phyloP scores from a whole-genome alignment of 2,113 vertebrate species.

The Osmerus eperlanus region DNA sequence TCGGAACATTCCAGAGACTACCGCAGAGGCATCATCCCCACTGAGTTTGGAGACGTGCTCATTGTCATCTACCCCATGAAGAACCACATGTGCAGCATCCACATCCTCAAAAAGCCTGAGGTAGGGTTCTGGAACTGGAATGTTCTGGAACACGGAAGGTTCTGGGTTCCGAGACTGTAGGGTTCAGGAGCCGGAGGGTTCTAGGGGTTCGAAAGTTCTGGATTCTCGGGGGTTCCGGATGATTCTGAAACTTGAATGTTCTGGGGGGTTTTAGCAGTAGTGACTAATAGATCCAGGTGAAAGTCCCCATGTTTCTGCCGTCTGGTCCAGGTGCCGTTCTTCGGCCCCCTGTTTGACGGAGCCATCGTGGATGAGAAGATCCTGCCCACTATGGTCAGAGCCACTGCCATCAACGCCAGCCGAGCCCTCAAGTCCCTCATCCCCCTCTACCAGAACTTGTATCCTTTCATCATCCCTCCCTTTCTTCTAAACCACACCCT shows the following conservation, averaged over 20 bases:
- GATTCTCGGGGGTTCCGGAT: too few relatives aligned
- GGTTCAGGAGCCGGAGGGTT: not conserved
- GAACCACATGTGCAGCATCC: slow-evolving; percentile 98
- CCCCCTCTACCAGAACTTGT: slow-evolving; percentile 98
- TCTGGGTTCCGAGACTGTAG: not conserved
- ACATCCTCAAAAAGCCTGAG: slow-evolving; percentile 98
- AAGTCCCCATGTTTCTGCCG: not conserved
- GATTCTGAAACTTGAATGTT: too few relatives aligned
- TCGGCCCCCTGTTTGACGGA: slow-evolving; percentile 96
- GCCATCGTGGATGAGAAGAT: slow-evolving; percentile 97
- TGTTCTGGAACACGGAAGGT: too few relatives aligned
- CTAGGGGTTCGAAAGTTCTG: too few relatives aligned
- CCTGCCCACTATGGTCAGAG: slow-evolving; percentile 93
- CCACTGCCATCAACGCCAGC: slow-evolving; percentile 97
- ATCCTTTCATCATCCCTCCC: slow-evolving; percentile 78
- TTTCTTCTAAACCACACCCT: not conserved
- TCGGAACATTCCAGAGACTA: slow-evolving; percentile 98
- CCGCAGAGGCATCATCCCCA: slow-evolving; percentile 95
- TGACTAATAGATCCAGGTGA: not conserved
- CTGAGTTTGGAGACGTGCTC: slow-evolving; percentile 97
- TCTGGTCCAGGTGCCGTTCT: slow-evolving; percentile 86
- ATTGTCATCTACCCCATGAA: slow-evolving; percentile 99
- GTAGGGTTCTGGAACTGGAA: slow-evolving; percentile 61
- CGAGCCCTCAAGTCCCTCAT: slow-evolving; percentile 95
- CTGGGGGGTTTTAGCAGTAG: too few relatives aligned